Evolutionary conservation across 2,113 vertebrate species (phyloP).

Genomic region (Dipodomys spectabilis): DNA sequence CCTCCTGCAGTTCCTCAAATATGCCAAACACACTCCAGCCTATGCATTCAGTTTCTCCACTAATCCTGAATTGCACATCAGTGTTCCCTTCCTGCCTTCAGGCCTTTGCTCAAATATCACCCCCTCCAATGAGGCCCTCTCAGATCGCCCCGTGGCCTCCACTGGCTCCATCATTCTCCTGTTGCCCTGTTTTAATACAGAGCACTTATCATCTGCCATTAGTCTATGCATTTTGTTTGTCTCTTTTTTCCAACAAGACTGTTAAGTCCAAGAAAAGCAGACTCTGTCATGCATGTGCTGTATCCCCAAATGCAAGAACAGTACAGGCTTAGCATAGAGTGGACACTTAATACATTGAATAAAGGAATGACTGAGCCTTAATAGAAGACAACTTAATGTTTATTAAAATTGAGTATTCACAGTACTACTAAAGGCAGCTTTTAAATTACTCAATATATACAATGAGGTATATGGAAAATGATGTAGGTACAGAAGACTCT

Average conservation of each 20-base stretch:
- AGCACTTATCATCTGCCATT: background rate
- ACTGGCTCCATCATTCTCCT: background rate
- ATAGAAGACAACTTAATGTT: conserved; percentile 5
- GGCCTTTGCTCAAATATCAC: background rate
- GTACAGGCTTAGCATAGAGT: background rate
- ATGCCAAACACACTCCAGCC: background rate
- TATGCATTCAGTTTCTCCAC: background rate
- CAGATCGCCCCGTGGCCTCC: background rate
- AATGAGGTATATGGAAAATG: background rate
- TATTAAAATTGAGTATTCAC: conserved; percentile 19
- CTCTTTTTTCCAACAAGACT: too few species aligned
- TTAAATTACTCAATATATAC: conserved; percentile 6
- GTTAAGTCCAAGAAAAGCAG: too few species aligned
- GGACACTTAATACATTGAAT: background rate
- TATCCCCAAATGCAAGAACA: background rate
- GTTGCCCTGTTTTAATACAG: background rate
- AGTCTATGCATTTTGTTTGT: too few species aligned
- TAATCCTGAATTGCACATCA: background rate
- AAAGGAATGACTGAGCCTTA: background rate
- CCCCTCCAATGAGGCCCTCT: background rate
- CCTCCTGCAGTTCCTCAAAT: background rate
- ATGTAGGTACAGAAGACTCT: background rate
- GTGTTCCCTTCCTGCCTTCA: background rate
- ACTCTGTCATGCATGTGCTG: too few species aligned
- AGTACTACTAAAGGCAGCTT: conserved; percentile 17